Evolutionary conservation across 2,888 invertebrate species (phyloP).

Genomic region (Pristionchus japonicus): DNA sequence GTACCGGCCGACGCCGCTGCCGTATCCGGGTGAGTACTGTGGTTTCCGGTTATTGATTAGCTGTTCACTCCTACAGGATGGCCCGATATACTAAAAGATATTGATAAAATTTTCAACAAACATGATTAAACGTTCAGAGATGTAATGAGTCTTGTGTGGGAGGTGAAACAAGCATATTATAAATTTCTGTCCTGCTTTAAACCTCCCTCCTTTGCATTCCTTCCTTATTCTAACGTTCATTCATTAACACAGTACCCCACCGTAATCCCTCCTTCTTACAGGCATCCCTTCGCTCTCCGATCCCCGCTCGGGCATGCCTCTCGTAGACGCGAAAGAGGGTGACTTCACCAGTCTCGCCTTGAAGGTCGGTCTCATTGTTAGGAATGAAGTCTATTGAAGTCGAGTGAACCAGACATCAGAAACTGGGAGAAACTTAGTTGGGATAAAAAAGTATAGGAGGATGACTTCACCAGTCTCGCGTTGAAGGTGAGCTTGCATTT

Average conservation of each 20-base stretch:
- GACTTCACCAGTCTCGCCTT: conserved; percentile 65
- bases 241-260: neutral
- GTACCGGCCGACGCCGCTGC: conserved; percentile 45
- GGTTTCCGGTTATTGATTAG: neutral
- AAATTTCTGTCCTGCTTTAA: neutral
- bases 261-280: neutral
- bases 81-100: neutral
- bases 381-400: no score
- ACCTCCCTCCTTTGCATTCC: neutral
- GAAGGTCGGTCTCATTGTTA: no score
- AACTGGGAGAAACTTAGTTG: no score
- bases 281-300: conserved; percentile 49
- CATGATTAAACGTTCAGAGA: no score
- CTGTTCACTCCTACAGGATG: no score
- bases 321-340: conserved; percentile 67
- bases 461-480: conserved; percentile 64
- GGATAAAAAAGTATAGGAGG: no score
- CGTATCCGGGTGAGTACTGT: conserved; percentile 42
- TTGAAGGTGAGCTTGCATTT: conserved; percentile 63
- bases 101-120: no score
- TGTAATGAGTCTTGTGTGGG: no score
- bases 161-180: no score
- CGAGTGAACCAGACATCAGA: no score
- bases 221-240: neutral
- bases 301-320: conserved; percentile 56